Base-by-base conservation (phyloP, 2,888 invertebrate genomes). In the Protonemura montana region DNA sequence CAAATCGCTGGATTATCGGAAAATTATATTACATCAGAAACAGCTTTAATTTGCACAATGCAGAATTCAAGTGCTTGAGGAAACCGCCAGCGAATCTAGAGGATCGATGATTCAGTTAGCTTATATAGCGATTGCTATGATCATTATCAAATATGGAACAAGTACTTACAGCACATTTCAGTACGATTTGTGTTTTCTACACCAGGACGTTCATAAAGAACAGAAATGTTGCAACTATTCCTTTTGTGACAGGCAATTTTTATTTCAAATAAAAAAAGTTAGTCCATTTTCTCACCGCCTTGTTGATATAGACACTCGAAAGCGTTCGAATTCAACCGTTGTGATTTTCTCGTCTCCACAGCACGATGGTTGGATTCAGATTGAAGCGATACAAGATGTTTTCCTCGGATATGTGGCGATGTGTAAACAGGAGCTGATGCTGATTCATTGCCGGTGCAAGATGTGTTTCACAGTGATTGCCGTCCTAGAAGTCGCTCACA, bases 401-500 rank as follows among this genome's bases (percentile, higher is more conserved):
- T 35, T 35, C 35, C 35, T 35, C 35, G 35, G 35, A 35, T 10
- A 21, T 6, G 28, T 0, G 78, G 26, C 59, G 59, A 59, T 59
- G 59, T 59, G 59, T 21, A 10, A 21, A 59, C 59, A 59, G 59
- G 13, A 59, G 59, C 59, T 59, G 59, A 59, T 59, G 59, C 59
- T 59, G 59, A 59, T 59, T 2, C 21, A 59, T 59, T 21, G 59
- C 21, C 59, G 21, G 59, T 21, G 13, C 59, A 2, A 59, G 6
- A 13, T 13, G 28, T 78, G 26, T 25, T 78, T 78, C 10, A n/a
- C n/a, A 78, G 78, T 27, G 78, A 78, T 78, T 78, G 78, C 78
- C 28, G 78, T 10, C 35, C 3, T 3, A 7, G 13, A 27, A 27
- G 10, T 78, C 82, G 86, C 29, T 86, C 83, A n/a, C 86, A 26